These are phyloP conservation scores for Onychomys arenicola DNA, from an alignment of 2,797 vertebrate species.

Conservation along the genomic window DNA sequence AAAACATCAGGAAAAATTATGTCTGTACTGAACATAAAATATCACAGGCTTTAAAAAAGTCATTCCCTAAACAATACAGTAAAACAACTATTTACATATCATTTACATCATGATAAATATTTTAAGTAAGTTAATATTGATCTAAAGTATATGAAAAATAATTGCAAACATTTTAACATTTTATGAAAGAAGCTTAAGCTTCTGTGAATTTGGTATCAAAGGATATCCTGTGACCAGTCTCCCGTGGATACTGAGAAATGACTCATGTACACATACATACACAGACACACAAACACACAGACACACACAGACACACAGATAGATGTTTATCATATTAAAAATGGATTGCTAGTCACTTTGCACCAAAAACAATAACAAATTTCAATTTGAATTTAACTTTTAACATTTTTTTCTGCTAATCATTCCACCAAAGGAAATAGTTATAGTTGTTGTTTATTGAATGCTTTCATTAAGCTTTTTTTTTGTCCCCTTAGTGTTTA, in stretches of 20 bases:
- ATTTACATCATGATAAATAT: neutral
- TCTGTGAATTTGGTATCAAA: neutral
- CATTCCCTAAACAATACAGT: neutral
- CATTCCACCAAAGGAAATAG: constrained; percentile 63
- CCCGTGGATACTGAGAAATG: neutral
- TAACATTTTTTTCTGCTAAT: constrained; percentile 59
- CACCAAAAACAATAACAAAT: neutral
- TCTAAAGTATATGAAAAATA: neutral
- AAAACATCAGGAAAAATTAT: neutral
- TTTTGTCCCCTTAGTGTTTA: neutral
- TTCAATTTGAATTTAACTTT: constrained; percentile 44
- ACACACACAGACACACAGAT: neutral
- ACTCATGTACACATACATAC: no score
- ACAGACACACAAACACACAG: neutral
- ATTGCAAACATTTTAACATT: neutral
- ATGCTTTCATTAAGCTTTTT: neutral
- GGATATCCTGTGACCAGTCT: neutral
- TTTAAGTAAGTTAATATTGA: neutral
- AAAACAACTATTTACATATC: neutral
- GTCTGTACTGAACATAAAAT: neutral
- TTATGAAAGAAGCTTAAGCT: neutral
- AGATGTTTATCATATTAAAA: constrained; percentile 39
- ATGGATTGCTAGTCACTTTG: neutral
- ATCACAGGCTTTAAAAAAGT: neutral
- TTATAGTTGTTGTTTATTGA: constrained; percentile 55